Evolutionary conservation across 2,113 vertebrate species (phyloP), one percentile per base, ranked within the genome.

Genomic region (Halichoeres trimaculatus): DNA sequence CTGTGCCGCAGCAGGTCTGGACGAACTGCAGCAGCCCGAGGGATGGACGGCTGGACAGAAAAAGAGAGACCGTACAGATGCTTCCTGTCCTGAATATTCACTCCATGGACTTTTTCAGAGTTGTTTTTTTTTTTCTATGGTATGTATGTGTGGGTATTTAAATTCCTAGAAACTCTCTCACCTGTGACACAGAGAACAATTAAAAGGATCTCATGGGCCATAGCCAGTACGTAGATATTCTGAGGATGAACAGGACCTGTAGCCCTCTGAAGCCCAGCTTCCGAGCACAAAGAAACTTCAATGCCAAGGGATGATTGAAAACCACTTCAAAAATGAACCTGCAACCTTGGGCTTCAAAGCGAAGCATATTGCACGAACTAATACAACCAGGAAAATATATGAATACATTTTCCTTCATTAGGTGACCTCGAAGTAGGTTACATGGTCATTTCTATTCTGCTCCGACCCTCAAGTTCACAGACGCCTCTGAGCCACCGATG

Each of bases 381-480:
- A 92, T 90, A 86, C 89, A 88, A 84, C 76, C 61, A 84, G 84
- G 57, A 82, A 89, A 90, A 91, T 87, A 91, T 85, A 85, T 91
- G 85, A 91, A 93, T 93, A 81, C 77, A 87, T 90, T 87, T 90
- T 79, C 63, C 87, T 84, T 92, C 85, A 93, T 93, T 90, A 92
- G 78, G 72, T 90, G 91, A 90, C 91, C 91, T 93, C 84, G 79
- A 89, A 88, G 85, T 89, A 85, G 89, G 85, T 87, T 89, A 85
- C 85, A 80, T 84, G 82, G 88, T 88, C 91, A 90, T 91, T 93
- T 87, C 88, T 82, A 92, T 93, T 91, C 86, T 58, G 79, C 2
- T 47, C 78, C 73, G 87, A 85, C 83, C 85, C 86, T 91, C 87
- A 83, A 84, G 89, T 88, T 92, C 90, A 81, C 75, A 90, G 77